These are phyloP conservation scores for Lutjanus erythropterus DNA, from an alignment of 2,113 vertebrate species.

Conservation along the genomic window DNA sequence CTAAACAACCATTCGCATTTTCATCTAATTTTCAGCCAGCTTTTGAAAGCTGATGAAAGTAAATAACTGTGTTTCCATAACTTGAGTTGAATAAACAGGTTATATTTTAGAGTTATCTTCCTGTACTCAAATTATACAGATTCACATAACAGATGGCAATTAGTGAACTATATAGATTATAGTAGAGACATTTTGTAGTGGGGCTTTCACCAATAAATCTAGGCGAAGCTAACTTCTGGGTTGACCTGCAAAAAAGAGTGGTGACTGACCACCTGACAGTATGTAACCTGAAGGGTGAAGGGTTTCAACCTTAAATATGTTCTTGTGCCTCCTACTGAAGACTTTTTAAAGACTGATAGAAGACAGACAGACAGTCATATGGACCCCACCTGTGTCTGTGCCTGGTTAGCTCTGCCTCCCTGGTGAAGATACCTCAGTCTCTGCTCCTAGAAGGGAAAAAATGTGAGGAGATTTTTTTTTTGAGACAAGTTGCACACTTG, in stretches of 20 bases:
- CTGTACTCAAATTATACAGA: not conserved
- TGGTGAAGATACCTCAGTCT: constrained; percentile 91
- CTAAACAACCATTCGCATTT: not conserved
- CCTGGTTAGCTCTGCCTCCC: constrained; percentile 75
- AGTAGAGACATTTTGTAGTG: too few species aligned
- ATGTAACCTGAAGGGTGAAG: not conserved
- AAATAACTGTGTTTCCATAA: not conserved
- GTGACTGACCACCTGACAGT: too few species aligned
- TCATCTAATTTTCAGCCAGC: not conserved
- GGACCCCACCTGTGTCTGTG: constrained; percentile 70
- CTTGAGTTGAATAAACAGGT: not conserved
- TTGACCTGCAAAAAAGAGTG: not conserved
- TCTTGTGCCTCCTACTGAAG: not conserved
- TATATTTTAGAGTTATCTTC: not conserved
- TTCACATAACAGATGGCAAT: too few species aligned
- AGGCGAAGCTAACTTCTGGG: not conserved
- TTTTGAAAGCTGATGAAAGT: not conserved
- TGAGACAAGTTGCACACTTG: not conserved
- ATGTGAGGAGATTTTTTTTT: not conserved
- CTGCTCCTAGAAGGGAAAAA: constrained; percentile 81
- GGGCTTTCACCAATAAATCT: not conserved
- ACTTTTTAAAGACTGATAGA: not conserved
- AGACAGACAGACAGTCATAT: constrained; percentile 5
- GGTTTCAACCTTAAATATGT: not conserved
- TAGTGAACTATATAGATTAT: too few species aligned